A percentile compares a stretch with the other conserved stretches of the same genome.
Conservation (phyloP, 2,113 vertebrate genomes). For the Rhombomys opimus region DNA sequence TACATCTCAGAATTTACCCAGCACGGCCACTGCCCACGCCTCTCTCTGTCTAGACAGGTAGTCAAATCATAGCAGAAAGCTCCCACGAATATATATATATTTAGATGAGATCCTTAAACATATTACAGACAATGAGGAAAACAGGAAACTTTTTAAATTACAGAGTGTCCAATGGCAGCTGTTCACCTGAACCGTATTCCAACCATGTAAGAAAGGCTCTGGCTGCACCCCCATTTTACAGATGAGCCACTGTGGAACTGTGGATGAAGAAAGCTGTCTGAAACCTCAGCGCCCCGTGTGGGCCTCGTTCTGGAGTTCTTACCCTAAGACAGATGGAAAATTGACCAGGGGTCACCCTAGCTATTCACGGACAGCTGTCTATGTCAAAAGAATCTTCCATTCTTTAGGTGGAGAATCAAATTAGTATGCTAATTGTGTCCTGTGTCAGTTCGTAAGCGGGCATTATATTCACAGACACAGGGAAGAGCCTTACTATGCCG, state of each 20-base stretch:
- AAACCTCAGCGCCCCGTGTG: slow-evolving; percentile 35
- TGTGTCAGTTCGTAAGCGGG: slow-evolving; percentile 65
- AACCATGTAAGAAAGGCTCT: background rate
- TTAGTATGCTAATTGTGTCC: slow-evolving; percentile 82
- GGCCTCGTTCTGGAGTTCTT: slow-evolving; percentile 51
- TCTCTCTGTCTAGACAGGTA: background rate
- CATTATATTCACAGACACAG: slow-evolving; percentile 70
- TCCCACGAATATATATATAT: background rate
- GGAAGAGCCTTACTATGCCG: slow-evolving; percentile 60
- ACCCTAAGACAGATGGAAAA: slow-evolving; percentile 79
- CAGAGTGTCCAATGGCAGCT: background rate
- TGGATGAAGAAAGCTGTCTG: background rate
- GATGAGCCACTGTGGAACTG: slow-evolving; percentile 50
- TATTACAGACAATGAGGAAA: too few species aligned
- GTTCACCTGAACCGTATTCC: background rate
- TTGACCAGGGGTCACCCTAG: slow-evolving; percentile 74
- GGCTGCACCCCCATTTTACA: slow-evolving; percentile 62
- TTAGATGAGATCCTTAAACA: background rate
- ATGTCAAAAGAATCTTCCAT: slow-evolving; percentile 78
- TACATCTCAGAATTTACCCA: background rate
- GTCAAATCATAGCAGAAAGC: background rate
- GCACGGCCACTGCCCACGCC: background rate
- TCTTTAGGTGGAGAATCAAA: slow-evolving; percentile 77
- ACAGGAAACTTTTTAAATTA: background rate
- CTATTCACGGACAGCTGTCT: slow-evolving; percentile 80